phyloP scores from a whole-genome alignment of 2,113 vertebrate species.

The Takifugu bimaculatus region DNA sequence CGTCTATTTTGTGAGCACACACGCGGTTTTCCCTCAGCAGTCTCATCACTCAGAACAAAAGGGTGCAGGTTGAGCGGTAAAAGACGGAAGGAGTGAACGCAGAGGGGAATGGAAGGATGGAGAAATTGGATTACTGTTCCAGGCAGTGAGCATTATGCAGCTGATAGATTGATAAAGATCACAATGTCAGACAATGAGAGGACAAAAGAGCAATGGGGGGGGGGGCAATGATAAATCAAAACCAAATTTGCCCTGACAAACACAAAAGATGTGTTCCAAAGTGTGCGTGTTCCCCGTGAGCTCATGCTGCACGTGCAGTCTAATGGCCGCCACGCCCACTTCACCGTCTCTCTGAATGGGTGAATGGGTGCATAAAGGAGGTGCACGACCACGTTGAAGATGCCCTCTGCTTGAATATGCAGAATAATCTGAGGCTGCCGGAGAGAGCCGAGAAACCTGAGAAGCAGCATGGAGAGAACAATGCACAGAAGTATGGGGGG shows the following conservation, averaged over 20 bases:
- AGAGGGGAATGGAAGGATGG: constrained; percentile 12
- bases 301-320: constrained; percentile 18
- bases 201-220: constrained; percentile 10
- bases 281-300: constrained; percentile 34
- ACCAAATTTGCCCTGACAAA: background rate
- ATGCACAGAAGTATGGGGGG: constrained; percentile 11
- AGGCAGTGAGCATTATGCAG: background rate
- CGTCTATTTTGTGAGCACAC: background rate
- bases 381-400: background rate
- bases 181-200: constrained; percentile 7
- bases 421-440: background rate
- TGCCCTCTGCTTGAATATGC: background rate
- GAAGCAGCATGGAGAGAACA: constrained; percentile 43
- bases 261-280: constrained; percentile 1
- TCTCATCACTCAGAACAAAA: background rate
- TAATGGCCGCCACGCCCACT: constrained; percentile 4
- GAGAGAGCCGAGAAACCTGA: constrained; percentile 35
- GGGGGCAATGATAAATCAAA: background rate
- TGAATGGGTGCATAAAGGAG: background rate
- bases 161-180: constrained; percentile 3
- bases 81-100: background rate
- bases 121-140: constrained; percentile 16
- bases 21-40: background rate
- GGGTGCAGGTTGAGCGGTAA: background rate
- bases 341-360: constrained; percentile 18